A percentile compares a stretch with the other conserved stretches of the same genome.
Conservation (phyloP, 2,113 vertebrate species). For the Nycticebus coucang region DNA sequence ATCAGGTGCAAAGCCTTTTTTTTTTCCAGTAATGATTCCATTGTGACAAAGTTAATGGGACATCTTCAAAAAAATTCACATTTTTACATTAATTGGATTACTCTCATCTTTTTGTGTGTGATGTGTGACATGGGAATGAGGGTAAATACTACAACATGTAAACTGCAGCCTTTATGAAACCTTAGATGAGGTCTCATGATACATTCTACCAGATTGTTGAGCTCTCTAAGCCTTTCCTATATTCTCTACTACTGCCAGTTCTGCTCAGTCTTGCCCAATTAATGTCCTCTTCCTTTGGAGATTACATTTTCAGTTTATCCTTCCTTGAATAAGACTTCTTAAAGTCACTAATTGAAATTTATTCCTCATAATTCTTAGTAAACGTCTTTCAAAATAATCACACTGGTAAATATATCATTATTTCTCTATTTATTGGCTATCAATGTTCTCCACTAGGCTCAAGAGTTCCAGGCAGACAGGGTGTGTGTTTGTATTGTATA, state of each 20-base stretch:
- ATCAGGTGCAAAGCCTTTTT: neutral
- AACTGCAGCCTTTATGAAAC: neutral
- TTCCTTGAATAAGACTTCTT: neutral
- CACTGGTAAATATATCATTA: neutral
- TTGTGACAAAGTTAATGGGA: neutral
- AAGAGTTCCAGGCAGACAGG: neutral
- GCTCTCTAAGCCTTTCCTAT: neutral
- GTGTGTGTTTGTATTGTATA: neutral
- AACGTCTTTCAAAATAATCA: neutral
- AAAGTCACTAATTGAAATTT: neutral
- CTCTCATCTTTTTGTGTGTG: neutral
- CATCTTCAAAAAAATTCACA: neutral
- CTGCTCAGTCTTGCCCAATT: neutral
- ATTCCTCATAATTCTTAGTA: neutral
- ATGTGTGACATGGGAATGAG: neutral
- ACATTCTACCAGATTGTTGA: neutral
- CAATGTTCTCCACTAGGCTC: neutral
- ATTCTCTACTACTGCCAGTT: neutral
- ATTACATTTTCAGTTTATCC: neutral
- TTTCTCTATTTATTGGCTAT: slow-evolving; percentile 7
- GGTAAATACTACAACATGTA: neutral
- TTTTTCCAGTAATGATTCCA: neutral
- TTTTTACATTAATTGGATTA: neutral
- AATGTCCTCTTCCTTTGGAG: neutral
- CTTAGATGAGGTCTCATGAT: neutral